Evolutionary conservation across 2,113 vertebrate genomes (phyloP), one percentile per base, ranked within the genome.

Genomic region (Cygnus atratus): DNA sequence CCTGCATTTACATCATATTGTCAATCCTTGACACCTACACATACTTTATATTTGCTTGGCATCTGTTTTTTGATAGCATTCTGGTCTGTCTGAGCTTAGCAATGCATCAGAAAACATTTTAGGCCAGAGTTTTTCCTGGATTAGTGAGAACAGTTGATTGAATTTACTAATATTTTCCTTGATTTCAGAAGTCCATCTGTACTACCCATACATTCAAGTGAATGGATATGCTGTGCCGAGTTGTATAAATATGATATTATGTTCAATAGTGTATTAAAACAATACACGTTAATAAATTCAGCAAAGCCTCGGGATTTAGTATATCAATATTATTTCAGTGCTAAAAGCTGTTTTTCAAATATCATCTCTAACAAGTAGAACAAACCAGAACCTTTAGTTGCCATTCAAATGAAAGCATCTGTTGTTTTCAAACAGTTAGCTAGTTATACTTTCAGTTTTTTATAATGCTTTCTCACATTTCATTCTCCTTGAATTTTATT

Each of bases 361-460:
- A 63, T 29, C 8, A 29, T 77, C 55, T 93, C 31, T 50, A 89
- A 63, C 66, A 77, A 29, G 41, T 82, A 50, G 62, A 90, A 77
- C 28, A 6, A 3, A 83, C 6, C 22, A 71, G 71, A 87, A 90
- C 28, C 12, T 86, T 88, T 57, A 37, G n/a, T 87, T 67, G n/a
- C 4, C 20, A 48, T 68, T 91, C 44, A 87, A 16, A 76, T 50
- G 62, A 93, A 96, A 84, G 4, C 75, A 87, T 80, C 87, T 91
- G 58, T 72, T 96, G 78, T 91, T 97, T 96, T 90, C 74, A 72
- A 84, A 84, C 39, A 26, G 58, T 55, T 80, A 57, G 43, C 21
- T 82, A 24, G 50, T 46, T 90, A n/a, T 13, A 28, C 88, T 85
- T 83, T 88, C 59, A 67, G 24, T 48, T 62, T 79, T 76, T 88